phyloP scores from a whole-genome alignment of 2,888 invertebrate species.

The Lithophane socia region DNA sequence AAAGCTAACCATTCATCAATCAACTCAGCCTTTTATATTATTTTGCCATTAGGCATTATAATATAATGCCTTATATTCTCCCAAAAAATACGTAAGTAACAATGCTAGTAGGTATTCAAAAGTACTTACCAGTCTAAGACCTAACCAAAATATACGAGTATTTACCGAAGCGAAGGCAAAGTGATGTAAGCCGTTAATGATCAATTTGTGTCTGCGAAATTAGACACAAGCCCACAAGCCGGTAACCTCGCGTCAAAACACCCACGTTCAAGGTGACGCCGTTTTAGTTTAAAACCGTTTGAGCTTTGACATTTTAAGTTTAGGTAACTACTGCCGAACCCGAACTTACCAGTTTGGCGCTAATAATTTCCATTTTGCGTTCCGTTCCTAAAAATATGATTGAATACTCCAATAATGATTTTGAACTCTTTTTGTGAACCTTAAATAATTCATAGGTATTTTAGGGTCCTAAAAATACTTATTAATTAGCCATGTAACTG shows the following conservation, averaged over 20 bases:
- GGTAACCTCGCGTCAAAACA: constrained; percentile 28
- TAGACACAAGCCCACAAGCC: constrained; percentile 23
- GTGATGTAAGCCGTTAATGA: constrained; percentile 47
- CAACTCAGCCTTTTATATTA: background rate
- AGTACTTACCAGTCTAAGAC: constrained; percentile 9
- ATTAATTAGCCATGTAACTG: too few relatives aligned
- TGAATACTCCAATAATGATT: background rate
- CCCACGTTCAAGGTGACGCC: constrained; percentile 49
- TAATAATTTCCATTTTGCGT: background rate
- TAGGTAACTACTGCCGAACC: background rate
- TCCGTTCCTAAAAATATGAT: background rate
- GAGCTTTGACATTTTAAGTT: constrained; percentile 42
- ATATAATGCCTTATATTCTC: background rate
- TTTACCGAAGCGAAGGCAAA: constrained; percentile 15
- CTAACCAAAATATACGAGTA: constrained; percentile 14
- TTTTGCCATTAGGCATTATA: background rate
- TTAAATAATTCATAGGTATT: background rate
- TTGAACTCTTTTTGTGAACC: background rate
- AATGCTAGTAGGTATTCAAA: constrained; percentile 7
- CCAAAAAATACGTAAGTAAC: background rate
- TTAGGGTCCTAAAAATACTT: background rate
- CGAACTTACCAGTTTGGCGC: background rate
- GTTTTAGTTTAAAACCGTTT: constrained; percentile 35
- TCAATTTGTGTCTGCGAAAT: constrained; percentile 51
- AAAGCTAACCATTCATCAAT: constrained; percentile 21